Percentiles rank a stretch among this genome's conserved stretches.
Conservation (phyloP, 2,888 invertebrate genomes). For the Ophion slaviceki region DNA sequence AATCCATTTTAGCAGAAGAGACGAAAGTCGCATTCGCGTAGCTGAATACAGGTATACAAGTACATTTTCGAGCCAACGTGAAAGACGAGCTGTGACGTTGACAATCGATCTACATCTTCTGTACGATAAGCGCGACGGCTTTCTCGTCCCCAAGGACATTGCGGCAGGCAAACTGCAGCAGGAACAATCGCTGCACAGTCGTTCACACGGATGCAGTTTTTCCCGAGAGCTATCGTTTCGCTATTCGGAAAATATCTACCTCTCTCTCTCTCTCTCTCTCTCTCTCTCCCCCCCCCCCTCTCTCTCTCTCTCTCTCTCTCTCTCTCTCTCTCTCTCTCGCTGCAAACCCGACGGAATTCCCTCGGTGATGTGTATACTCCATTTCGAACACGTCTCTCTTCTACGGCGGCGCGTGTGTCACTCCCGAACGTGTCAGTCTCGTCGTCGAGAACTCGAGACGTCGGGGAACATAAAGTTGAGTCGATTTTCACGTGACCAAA, state of each 20-base stretch:
- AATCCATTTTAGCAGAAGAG: conserved; percentile 40
- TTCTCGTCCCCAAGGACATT: conserved; percentile 54
- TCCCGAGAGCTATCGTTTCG: conserved; percentile 25
- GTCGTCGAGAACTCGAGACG: conserved; percentile 1
- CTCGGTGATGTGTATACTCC: conserved; percentile 46
- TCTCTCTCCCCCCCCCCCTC: neutral
- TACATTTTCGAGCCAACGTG: conserved; percentile 11
- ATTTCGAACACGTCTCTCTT: conserved; percentile 10
- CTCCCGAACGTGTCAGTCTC: conserved; percentile 16
- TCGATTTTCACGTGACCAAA: conserved; percentile 2
- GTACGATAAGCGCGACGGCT: conserved; percentile 38
- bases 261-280: conserved; percentile 18
- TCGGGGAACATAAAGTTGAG: neutral
- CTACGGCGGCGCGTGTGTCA: neutral
- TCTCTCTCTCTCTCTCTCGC: neutral
- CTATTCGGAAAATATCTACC: conserved; percentile 24
- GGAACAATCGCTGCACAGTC: conserved; percentile 54
- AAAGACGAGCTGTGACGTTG: conserved; percentile 47
- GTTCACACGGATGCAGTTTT: conserved; percentile 58
- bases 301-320: neutral
- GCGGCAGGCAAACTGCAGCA: conserved; percentile 51
- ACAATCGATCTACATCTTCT: conserved; percentile 65
- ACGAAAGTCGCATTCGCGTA: conserved; percentile 3
- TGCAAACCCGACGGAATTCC: conserved; percentile 40
- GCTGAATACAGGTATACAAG: conserved; percentile 4